phyloP scores from a whole-genome alignment of 2,113 vertebrate genomes.

The Tretioscincus oriximinensis region DNA sequence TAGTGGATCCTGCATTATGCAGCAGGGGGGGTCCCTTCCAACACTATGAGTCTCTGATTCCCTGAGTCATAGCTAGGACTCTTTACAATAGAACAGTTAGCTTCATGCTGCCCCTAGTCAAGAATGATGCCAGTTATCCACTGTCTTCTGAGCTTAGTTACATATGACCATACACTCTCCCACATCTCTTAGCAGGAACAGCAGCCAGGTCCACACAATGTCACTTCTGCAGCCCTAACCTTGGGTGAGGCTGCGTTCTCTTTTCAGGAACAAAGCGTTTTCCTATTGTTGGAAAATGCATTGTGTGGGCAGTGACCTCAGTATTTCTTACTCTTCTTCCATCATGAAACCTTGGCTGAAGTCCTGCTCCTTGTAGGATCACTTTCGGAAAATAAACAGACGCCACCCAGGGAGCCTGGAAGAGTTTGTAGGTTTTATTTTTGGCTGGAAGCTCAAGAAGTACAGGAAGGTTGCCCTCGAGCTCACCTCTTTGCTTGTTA shows the following conservation, averaged over 20 bases:
- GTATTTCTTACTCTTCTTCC: constrained; percentile 19
- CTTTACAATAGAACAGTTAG: not conserved
- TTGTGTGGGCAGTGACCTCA: constrained; percentile 26
- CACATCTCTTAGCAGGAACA: not conserved
- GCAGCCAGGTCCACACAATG: not conserved
- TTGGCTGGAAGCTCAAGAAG: constrained; percentile 24
- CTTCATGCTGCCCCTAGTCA: not conserved
- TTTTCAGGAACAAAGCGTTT: constrained; percentile 19
- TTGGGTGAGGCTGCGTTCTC: constrained; percentile 8
- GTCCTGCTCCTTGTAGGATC: constrained; percentile 30
- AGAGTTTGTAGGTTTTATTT: constrained; percentile 23
- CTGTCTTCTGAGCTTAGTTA: not conserved
- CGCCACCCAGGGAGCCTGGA: constrained; percentile 26
- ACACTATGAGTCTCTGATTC: too few species aligned
- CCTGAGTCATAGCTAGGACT: too few species aligned
- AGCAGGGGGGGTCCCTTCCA: too few species aligned
- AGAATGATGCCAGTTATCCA: not conserved
- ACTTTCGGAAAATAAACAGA: constrained; percentile 36
- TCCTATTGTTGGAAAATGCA: constrained; percentile 24
- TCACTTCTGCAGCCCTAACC: constrained; percentile 10
- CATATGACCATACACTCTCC: not conserved
- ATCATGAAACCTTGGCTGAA: constrained; percentile 22
- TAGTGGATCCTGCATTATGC: too few species aligned
- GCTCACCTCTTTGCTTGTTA: constrained; percentile 21
- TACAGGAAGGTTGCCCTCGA: constrained; percentile 28